Base-by-base conservation (phyloP, 2,888 invertebrate species). In the Pheosia gnoma region DNA sequence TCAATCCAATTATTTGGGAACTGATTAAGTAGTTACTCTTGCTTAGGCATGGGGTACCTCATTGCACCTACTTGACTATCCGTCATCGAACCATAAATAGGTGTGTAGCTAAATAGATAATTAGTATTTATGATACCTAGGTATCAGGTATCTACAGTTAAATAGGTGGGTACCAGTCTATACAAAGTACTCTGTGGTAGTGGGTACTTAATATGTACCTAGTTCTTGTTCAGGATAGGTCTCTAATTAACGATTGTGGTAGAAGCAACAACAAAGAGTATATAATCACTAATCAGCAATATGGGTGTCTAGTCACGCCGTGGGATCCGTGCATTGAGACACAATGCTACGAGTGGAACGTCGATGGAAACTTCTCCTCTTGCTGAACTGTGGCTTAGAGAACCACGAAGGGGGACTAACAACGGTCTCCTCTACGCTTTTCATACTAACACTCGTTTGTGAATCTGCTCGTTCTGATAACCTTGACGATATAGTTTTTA, bases 361-460 rank as follows among this genome's bases (percentile, higher is more conserved):
- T 59, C 91, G 86, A 56, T 90, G 84, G 57, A 94, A 94, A 75
- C 90, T 90, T 77, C 82, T 91, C 77, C 88, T 90, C 78, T 94
- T 94, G 51, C 86, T 78, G 76, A 95, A 95, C 66, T 89, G 88
- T 3, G 95, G 95, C 67, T 94, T 94, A 0, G 89, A 82, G 70
- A 91, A 94, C 94, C 94, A 94, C 0, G 94, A 94, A 4, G 94
- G 94, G 0, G 94, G 94, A 63, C 83, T 87, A 1, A 93, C 85
- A 8, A 88, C 75, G 57, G 71, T 83, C 45, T 86, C 88, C 70
- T 93, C 88, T 43, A 89, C 83, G 66, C 90, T 90, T 74, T 89
- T 88, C 79, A 92, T 88, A 71, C 88, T 90, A 47, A 84, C 78
- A 73, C 88, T 91, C 57, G 77, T 86, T 68, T 84, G 82, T 5